phyloP scores from a whole-genome alignment of 2,888 invertebrate species.

The Epistrophella euchroma region DNA sequence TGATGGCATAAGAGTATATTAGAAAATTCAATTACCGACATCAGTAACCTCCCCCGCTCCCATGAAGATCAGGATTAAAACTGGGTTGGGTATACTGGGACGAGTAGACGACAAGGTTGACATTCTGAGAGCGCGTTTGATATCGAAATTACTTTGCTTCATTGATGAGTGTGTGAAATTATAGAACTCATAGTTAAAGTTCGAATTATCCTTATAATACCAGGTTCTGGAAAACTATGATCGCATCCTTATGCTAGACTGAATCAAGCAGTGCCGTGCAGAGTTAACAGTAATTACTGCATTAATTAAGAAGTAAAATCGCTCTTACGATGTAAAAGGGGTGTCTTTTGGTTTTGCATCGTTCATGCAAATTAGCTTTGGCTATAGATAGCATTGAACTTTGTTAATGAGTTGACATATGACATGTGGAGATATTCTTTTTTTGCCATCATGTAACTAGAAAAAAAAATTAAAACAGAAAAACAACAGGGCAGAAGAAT shows the following conservation, averaged over 20 bases:
- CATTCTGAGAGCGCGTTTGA: conserved; percentile 7
- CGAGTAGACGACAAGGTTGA: conserved; percentile 1
- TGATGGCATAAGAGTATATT: background rate
- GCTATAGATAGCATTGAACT: conserved; percentile 36
- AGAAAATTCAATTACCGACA: conserved; percentile 35
- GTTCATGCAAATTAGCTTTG: conserved; percentile 34
- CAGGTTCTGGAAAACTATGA: conserved; percentile 41
- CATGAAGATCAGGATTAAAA: background rate
- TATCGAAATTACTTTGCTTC: conserved; percentile 30
- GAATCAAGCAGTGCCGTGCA: background rate
- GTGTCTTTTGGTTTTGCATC: conserved; percentile 25
- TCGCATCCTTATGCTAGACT: conserved; percentile 32
- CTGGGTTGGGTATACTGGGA: background rate
- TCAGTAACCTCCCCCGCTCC: background rate
- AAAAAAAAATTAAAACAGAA: background rate
- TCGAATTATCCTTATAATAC: conserved; percentile 48
- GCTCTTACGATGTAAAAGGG: background rate
- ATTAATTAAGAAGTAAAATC: conserved; percentile 56
- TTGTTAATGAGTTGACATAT: conserved; percentile 47
- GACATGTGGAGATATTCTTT: conserved; percentile 27
- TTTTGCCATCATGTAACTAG: background rate
- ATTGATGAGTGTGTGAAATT: conserved; percentile 26
- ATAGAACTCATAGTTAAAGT: conserved; percentile 12
- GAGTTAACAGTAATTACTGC: conserved; percentile 54
- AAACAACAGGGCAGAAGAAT: background rate